These are phyloP conservation scores for Hippocampus barbouri DNA, from an alignment of 2,113 vertebrate genomes.

Conservation along the genomic window DNA sequence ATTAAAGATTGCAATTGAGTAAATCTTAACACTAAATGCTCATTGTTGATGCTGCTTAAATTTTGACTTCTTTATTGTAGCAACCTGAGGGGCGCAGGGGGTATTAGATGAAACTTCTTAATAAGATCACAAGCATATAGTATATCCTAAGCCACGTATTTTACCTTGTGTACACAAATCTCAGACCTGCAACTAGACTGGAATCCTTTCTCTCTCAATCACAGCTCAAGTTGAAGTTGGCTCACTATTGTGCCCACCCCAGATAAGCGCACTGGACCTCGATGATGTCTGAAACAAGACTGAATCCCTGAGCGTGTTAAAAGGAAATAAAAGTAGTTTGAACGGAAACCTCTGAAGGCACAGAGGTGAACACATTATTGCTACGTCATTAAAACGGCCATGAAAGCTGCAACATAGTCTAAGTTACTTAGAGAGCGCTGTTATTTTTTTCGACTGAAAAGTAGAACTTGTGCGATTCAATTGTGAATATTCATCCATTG, in stretches of 20 bases:
- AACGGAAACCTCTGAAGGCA: constrained; percentile 47
- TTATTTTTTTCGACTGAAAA: neutral
- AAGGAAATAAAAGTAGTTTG: constrained; percentile 13
- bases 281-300: constrained; percentile 27
- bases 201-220: neutral
- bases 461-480: neutral
- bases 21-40: neutral
- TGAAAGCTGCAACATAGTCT: neutral
- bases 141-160: neutral
- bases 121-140: neutral
- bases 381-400: constrained; percentile 2
- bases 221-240: neutral
- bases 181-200: neutral
- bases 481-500: neutral
- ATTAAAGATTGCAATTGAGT: constrained; percentile 1
- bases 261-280: constrained; percentile 22
- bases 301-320: constrained; percentile 49
- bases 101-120: neutral
- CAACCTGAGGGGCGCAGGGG: neutral
- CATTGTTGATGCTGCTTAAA: neutral
- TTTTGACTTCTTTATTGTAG: neutral
- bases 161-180: neutral
- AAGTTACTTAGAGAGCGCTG: neutral
- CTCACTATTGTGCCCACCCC: neutral
- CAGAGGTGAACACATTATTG: constrained; percentile 47